These are phyloP conservation scores for Heliconius hermathena DNA, from an alignment of 1,140 invertebrate species.

Conservation along the genomic window DNA sequence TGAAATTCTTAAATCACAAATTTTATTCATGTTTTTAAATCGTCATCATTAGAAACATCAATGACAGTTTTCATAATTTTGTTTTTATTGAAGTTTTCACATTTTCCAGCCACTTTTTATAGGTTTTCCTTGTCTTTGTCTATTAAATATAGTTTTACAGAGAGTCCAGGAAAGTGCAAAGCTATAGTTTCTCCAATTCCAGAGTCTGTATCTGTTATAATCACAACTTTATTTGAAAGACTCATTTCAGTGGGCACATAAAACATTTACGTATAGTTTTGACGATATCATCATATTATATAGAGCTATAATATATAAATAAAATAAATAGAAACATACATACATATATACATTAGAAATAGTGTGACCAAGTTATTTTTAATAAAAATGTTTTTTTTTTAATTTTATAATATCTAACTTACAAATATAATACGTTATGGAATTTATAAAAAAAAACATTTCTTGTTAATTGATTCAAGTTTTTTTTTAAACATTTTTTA, in stretches of 20 bases:
- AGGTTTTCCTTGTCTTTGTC: constrained; percentile 43
- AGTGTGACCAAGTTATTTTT: too few relatives aligned
- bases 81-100: constrained; percentile 39
- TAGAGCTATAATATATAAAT: too few relatives aligned
- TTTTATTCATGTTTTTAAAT: constrained; percentile 38
- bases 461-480: too few relatives aligned
- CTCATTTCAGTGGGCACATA: constrained; percentile 37
- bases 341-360: too few relatives aligned
- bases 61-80: constrained; percentile 40
- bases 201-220: constrained; percentile 52
- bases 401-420: too few relatives aligned
- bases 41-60: constrained; percentile 43
- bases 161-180: constrained; percentile 47
- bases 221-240: constrained; percentile 51
- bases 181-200: constrained; percentile 50
- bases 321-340: too few relatives aligned
- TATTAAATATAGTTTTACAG: constrained; percentile 47
- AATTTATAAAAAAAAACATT: too few relatives aligned
- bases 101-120: constrained; percentile 37
- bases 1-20: constrained; percentile 38
- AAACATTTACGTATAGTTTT: too few relatives aligned
- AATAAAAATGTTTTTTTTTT: too few relatives aligned
- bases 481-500: too few relatives aligned
- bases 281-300: too few relatives aligned
- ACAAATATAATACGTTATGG: too few relatives aligned